phyloP scores from a whole-genome alignment of 2,797 vertebrate species.

The Myotis vivesi region DNA sequence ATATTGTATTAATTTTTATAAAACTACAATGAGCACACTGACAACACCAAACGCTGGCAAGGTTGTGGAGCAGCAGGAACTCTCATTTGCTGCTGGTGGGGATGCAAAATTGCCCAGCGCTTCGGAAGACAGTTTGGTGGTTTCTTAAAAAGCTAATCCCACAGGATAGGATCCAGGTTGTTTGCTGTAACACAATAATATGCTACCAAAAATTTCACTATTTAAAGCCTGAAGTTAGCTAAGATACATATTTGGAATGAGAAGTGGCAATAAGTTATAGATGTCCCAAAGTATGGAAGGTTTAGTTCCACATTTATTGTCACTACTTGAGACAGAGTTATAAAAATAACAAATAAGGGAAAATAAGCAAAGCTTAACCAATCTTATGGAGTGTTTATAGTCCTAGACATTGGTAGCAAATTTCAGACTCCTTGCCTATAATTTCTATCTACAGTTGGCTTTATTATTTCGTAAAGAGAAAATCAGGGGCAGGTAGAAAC shows the following conservation, averaged over 20 bases:
- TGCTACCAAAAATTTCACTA: neutral
- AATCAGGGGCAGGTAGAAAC: neutral
- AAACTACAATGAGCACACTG: neutral
- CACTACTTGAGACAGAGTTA: neutral
- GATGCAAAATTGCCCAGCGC: neutral
- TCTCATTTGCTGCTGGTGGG: neutral
- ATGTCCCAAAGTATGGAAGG: neutral
- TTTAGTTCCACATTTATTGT: neutral
- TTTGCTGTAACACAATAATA: neutral
- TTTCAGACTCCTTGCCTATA: neutral
- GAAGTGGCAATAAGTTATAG: neutral
- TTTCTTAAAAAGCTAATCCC: neutral
- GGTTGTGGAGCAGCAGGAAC: neutral
- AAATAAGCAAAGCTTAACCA: neutral
- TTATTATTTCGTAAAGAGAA: constrained; percentile 6
- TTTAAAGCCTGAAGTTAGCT: neutral
- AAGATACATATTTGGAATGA: neutral
- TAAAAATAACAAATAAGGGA: neutral
- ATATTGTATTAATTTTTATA: neutral
- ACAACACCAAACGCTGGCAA: neutral
- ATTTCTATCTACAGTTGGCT: neutral
- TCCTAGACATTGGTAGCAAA: neutral
- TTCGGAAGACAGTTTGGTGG: neutral
- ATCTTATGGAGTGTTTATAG: neutral
- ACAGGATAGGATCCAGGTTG: neutral